Base-by-base conservation (phyloP, 2,888 invertebrate genomes). In the Schrankia costaestrigalis region DNA sequence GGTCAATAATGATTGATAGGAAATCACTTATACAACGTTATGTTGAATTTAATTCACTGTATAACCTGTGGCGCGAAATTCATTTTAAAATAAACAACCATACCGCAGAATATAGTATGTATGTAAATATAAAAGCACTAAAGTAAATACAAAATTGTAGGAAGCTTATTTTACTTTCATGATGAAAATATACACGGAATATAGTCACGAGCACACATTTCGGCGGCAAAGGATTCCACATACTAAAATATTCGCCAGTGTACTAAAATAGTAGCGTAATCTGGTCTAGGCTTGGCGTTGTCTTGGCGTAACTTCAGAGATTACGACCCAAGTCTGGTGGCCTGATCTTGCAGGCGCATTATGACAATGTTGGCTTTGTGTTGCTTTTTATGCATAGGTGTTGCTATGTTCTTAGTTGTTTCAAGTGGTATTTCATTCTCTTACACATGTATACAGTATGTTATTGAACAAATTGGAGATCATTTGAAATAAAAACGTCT, bases 241-340 rank as follows among this genome's bases (percentile, higher is more conserved):
- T 30, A 37, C 41, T 49, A 42, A 49, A 46, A 49, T 53, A 55
- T 55, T 56, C 40, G 33, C 41, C 27, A 35, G 45, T 30, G 29
- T 35, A 40, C 55, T 53, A 46, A 53, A 53, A 49, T 44, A 38
- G 36, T 36, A 41, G 41, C 43, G 34, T 53, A 56, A 49, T 56
- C 41, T 56, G 8, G 43, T 44, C 43, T 49, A 41, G 49, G 46
- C 37, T 46, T 41, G 32, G 40, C 42, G 46, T 53, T 55, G 56
- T 54, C 54, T 53, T 28, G 13, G 39, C 40, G 26, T 42, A 36
- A 49, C 43, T 55, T 36, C 38, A 23, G 43, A 46, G 57, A 55
- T 55, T 56, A 49, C 30, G 10, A 5, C 19, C 19, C 9, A 30
- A 53, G 49, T 28, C 46, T 46, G 11, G 43, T 36, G 11, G 38